A percentile compares a stretch with the other conserved stretches of the same genome.
Conservation (phyloP, 92 coral and sea anemone species). For the Hydrozoanthus gracilis region DNA sequence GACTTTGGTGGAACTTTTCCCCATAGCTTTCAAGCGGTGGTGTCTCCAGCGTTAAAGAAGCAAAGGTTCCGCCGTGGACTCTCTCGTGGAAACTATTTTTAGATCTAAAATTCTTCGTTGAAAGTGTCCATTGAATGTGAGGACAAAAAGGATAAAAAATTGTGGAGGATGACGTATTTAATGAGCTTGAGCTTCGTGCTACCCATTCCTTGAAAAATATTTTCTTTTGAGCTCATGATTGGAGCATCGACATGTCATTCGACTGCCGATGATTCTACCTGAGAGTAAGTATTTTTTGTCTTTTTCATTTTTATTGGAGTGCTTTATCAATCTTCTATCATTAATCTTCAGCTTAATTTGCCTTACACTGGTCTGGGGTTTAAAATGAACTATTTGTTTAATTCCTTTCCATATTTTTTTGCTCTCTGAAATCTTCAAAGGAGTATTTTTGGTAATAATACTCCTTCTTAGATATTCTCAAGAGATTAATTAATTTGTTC, state of each 20-base stretch:
- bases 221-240: slow-evolving; percentile 2
- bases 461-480: slow-evolving; percentile 1
- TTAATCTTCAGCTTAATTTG: too few species aligned
- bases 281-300: neutral
- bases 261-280: too few species aligned
- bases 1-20: slow-evolving; percentile 11
- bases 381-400: neutral
- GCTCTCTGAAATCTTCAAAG: neutral
- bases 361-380: neutral
- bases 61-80: slow-evolving; percentile 9
- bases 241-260: neutral
- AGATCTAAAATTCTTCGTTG: neutral
- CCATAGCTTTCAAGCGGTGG: slow-evolving; percentile 8
- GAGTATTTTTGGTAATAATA: neutral
- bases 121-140: too few species aligned
- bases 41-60: slow-evolving; percentile 1
- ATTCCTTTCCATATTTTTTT: neutral
- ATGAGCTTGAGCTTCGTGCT: too few species aligned
- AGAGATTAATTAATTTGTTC: neutral
- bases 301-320: neutral
- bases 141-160: too few species aligned
- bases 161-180: too few species aligned
- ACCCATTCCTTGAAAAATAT: slow-evolving; percentile 1
- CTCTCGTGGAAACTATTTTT: neutral
- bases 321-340: neutral